These are phyloP conservation scores for Semicossyphus pulcher DNA, from an alignment of 2,113 vertebrate species.

Conservation along the genomic window DNA sequence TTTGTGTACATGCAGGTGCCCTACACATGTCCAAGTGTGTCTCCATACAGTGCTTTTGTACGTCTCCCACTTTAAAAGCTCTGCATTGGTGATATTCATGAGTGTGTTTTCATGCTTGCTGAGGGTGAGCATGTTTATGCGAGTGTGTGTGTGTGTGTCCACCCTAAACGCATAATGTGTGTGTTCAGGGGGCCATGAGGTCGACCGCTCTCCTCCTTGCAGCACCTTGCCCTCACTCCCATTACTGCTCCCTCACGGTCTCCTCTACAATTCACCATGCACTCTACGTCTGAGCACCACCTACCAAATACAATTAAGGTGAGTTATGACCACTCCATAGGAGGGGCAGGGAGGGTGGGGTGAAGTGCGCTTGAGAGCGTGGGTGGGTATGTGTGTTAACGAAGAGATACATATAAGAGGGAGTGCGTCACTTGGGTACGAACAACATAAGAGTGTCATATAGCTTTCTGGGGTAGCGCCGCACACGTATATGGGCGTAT, in stretches of 20 bases:
- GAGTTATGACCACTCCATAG: conserved; percentile 73
- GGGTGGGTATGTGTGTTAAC: conserved; percentile 11
- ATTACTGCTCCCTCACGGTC: conserved; percentile 57
- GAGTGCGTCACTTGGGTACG: conserved; percentile 28
- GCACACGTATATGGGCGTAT: conserved; percentile 5
- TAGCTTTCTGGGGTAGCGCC: not conserved
- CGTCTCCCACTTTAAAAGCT: not conserved
- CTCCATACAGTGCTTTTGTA: not conserved
- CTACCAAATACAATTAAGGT: conserved; percentile 76
- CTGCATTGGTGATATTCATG: conserved; percentile 10
- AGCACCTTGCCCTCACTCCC: conserved; percentile 47
- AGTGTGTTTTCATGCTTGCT: conserved; percentile 1
- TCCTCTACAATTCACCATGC: conserved; percentile 52
- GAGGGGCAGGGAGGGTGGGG: conserved; percentile 18
- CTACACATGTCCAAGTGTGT: not conserved
- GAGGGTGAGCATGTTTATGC: conserved; percentile 10
- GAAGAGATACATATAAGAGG: not conserved
- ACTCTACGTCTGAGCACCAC: conserved; percentile 58
- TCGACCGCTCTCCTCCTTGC: conserved; percentile 50
- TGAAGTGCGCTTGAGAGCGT: conserved; percentile 13
- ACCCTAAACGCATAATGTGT: conserved; percentile 57
- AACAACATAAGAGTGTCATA: conserved; percentile 31
- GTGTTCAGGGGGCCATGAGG: conserved; percentile 60
- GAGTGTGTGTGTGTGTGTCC: conserved; percentile 20
- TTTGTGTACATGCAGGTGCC: not conserved